These are phyloP conservation scores for Sphenodon punctatus DNA, from an alignment of 2,797 vertebrate genomes.

Conservation along the genomic window DNA sequence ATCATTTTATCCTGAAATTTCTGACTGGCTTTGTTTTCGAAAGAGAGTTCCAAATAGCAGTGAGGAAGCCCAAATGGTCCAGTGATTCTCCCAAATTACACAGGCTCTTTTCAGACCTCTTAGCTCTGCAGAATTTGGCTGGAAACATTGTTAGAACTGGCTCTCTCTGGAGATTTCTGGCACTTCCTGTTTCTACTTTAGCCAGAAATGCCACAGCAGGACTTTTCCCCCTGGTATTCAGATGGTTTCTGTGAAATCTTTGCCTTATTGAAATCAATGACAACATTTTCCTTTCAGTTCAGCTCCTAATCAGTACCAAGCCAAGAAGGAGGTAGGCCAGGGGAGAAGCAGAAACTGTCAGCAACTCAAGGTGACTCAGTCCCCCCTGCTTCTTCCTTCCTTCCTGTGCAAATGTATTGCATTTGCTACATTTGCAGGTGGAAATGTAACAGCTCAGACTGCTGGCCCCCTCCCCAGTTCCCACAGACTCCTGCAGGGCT, in stretches of 20 bases:
- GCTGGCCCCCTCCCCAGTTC: no score
- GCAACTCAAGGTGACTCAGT: not conserved
- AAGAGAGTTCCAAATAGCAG: not conserved
- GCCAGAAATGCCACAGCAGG: rapidly evolving
- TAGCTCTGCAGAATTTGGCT: not conserved
- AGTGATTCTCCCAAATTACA: not conserved
- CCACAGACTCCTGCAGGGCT: no score
- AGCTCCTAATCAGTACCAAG: not conserved
- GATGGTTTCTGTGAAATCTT: no score
- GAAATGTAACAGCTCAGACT: no score
- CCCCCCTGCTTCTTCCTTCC: not conserved
- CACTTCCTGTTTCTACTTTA: not conserved
- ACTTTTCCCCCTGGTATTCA: not conserved
- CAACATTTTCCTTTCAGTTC: not conserved
- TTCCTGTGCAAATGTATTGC: no score
- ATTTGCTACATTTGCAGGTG: no score
- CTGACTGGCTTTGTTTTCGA: not conserved
- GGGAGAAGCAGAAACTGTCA: no score
- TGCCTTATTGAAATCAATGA: no score
- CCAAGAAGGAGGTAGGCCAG: not conserved
- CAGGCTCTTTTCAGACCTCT: not conserved
- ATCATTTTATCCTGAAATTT: not conserved
- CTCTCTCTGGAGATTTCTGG: not conserved
- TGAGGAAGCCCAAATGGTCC: not conserved
- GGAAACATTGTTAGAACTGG: rapidly evolving